Base-by-base conservation (phyloP, 1,140 invertebrate genomes). In the Drosophila orena region DNA sequence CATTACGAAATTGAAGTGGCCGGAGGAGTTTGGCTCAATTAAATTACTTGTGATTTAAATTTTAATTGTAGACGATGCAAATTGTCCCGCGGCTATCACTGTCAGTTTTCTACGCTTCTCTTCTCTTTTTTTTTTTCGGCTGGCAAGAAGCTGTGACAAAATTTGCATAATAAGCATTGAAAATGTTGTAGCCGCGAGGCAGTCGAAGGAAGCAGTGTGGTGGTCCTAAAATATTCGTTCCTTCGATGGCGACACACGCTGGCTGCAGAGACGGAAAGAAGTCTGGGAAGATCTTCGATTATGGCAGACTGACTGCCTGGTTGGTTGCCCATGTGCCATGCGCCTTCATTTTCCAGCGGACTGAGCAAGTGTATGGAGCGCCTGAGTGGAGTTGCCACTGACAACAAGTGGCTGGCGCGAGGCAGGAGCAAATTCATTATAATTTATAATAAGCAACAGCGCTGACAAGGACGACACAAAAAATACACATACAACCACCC, bases 21-120 rank as follows among this genome's bases (percentile, higher is more conserved):
- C 75, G 61, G 75, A 50, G 43, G 56, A 76, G 84, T 81, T 86
- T 86, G 64, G 84, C 81, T 88, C 83, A 86, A 86, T 86, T 86
- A 86, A 86, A 88, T 86, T 86, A 83, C 79, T 83, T 86, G 85
- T 88, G 81, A 86, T 88, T 86, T 86, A 88, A 86, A 86, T 86
- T 86, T 86, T 88, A 86, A 86, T 86, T 86, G 84, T 83, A 88
- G 81, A 88, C 75, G 65, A 73, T 68, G 69, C 60, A 76, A 78
- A 77, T 43, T 46, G 50, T 68, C 81, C 74, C 40, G 37, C 46
- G 81, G 81, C 81, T 76, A 88, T 88, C 79, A 71, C 81, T 46
- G 49, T 76, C 61, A 55, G 61, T 76, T 75, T 86, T 86, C 80
- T 56, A 38, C 44, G 47, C 46, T 66, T n/a, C n/a, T n/a, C n/a